phyloP scores from a whole-genome alignment of 2,888 invertebrate genomes.

The Argynnis bischoffii region DNA sequence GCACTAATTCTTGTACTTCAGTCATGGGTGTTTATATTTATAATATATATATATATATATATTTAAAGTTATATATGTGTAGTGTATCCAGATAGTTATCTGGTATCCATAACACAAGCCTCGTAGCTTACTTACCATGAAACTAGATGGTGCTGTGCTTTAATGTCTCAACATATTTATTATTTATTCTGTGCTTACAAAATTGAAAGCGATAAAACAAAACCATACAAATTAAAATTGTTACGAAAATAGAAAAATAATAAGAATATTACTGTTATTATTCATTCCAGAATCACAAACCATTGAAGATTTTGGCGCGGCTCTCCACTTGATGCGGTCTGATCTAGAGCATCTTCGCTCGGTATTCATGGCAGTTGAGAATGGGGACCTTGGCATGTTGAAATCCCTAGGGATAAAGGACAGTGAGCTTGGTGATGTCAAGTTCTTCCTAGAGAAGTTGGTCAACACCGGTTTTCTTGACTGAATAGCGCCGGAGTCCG shows the following conservation, averaged over 20 bases:
- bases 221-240: too few relatives aligned
- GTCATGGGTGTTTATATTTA: too few relatives aligned
- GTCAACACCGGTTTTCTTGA: slow-evolving; percentile 98
- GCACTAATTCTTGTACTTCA: too few relatives aligned
- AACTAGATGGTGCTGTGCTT: too few relatives aligned
- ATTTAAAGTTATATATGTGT: too few relatives aligned
- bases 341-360: slow-evolving; percentile 96
- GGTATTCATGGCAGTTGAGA: slow-evolving; percentile 97
- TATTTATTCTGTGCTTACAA: too few relatives aligned
- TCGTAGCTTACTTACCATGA: too few relatives aligned
- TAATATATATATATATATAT: too few relatives aligned
- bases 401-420: slow-evolving; percentile 97
- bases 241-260: not conserved
- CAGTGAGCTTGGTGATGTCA: slow-evolving; percentile 96
- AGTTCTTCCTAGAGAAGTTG: slow-evolving; percentile 97
- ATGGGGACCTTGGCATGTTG: slow-evolving; percentile 96
- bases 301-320: slow-evolving; percentile 96
- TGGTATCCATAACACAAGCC: too few relatives aligned
- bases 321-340: slow-evolving; percentile 91
- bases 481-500: slow-evolving; percentile 89
- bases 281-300: slow-evolving; percentile 92
- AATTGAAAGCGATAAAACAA: too few relatives aligned
- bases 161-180: too few relatives aligned
- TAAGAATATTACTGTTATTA: not conserved
- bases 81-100: too few relatives aligned